Percentiles rank a stretch among this genome's conserved stretches.
These are phyloP conservation scores for Agriopis marginaria DNA, from an alignment of 2,888 invertebrate species.

Conservation along the genomic window DNA sequence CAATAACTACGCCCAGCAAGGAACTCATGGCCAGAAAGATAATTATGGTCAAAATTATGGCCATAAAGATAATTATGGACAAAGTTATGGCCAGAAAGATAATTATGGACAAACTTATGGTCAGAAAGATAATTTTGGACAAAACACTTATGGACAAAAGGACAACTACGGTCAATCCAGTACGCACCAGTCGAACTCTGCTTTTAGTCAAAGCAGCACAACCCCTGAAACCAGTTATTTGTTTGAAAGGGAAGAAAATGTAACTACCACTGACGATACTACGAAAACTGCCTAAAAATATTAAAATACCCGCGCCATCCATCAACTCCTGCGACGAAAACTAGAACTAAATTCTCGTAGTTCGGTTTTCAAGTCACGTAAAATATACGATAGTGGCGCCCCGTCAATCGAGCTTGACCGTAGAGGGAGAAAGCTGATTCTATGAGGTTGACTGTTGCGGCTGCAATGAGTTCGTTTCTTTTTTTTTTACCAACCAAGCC, in stretches of 20 bases:
- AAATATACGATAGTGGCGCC: too few species aligned
- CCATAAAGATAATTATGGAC: slow-evolving; percentile 35
- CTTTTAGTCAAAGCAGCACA: slow-evolving; percentile 62
- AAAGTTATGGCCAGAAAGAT: slow-evolving; percentile 39
- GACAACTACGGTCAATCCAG: slow-evolving; percentile 45
- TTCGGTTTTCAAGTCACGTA: too few species aligned
- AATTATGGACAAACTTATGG: slow-evolving; percentile 30
- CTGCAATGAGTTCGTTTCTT: too few species aligned
- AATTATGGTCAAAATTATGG: slow-evolving; percentile 31
- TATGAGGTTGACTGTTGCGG: too few species aligned
- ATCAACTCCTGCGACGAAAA: too few species aligned
- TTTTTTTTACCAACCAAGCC: too few species aligned
- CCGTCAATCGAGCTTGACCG: too few species aligned
- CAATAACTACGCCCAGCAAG: slow-evolving; percentile 29
- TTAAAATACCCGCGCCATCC: background rate
- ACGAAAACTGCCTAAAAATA: slow-evolving; percentile 63
- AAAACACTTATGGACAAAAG: slow-evolving; percentile 40
- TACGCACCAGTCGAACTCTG: slow-evolving; percentile 34
- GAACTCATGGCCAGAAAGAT: slow-evolving; percentile 11
- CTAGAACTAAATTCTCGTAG: too few species aligned
- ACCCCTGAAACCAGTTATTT: slow-evolving; percentile 85
- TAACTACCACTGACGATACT: slow-evolving; percentile 72
- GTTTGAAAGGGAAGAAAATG: slow-evolving; percentile 80
- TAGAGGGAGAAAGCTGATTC: too few species aligned
- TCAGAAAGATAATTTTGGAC: slow-evolving; percentile 38